These are phyloP conservation scores for Cuculus canorus DNA, from an alignment of 2,797 vertebrate species.

Conservation along the genomic window DNA sequence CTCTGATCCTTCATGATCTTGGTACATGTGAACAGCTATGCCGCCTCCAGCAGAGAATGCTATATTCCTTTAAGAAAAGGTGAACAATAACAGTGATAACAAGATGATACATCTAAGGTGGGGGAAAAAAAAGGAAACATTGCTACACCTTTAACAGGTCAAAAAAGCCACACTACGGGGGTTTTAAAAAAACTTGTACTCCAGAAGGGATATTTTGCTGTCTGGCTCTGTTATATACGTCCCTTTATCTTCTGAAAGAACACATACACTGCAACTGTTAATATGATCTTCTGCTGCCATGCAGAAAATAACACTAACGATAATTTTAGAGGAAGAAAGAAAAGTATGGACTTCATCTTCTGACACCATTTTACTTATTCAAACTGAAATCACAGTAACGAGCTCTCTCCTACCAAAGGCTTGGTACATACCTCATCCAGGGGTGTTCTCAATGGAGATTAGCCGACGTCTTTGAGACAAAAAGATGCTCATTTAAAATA, in stretches of 20 bases:
- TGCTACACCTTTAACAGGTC: conserved; percentile 30
- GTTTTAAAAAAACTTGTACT: not conserved
- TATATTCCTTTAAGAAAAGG: conserved; percentile 71
- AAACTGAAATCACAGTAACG: conserved; percentile 52
- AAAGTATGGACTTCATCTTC: conserved; percentile 36
- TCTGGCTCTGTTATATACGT: not conserved
- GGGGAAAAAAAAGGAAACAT: not conserved
- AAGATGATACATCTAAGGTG: conserved; percentile 25
- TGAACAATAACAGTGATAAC: conserved; percentile 75
- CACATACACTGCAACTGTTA: not conserved
- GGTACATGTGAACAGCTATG: conserved; percentile 57
- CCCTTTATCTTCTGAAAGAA: not conserved
- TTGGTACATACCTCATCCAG: conserved; percentile 75
- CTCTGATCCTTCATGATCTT: conserved; percentile 44
- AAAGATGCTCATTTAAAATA: conserved; percentile 68
- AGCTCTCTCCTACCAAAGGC: conserved; percentile 34
- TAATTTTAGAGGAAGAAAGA: conserved; percentile 60
- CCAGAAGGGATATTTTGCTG: not conserved
- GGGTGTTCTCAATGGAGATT: conserved; percentile 59
- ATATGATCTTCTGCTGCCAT: not conserved
- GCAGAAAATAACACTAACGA: conserved; percentile 35
- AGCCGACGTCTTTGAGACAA: conserved; percentile 75
- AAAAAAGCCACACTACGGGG: not conserved
- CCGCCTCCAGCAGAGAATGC: conserved; percentile 68
- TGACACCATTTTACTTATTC: conserved; percentile 62